phyloP scores from a whole-genome alignment of 2,888 invertebrate species.

The Tetramorium bicarinatum region DNA sequence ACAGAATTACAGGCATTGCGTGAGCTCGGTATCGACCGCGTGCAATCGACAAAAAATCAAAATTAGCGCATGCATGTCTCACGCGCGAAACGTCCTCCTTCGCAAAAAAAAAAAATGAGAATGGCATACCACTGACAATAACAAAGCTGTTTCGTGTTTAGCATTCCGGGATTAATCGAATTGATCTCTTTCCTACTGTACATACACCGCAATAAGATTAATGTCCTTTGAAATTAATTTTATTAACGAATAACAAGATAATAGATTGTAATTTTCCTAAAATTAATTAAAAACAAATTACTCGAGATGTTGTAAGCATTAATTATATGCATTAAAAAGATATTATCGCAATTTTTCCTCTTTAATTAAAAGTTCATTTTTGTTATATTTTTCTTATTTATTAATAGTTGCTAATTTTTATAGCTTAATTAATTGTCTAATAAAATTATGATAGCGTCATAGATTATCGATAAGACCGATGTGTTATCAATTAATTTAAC shows the following conservation, averaged over 20 bases:
- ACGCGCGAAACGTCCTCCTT: conserved; percentile 47
- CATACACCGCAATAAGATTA: not conserved
- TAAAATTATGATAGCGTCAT: not conserved
- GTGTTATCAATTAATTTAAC: conserved; percentile 14
- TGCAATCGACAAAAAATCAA: conserved; percentile 64
- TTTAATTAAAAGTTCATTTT: not conserved
- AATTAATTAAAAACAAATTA: not conserved
- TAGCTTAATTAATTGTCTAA: not conserved
- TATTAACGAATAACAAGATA: not conserved
- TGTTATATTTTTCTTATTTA: not conserved
- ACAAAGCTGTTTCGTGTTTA: conserved; percentile 5
- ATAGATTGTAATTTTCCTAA: not conserved
- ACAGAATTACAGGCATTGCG: conserved; percentile 51
- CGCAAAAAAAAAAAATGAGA: conserved; percentile 1
- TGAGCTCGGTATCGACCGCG: conserved; percentile 61
- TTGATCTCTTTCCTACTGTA: conserved; percentile 2
- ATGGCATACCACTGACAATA: not conserved
- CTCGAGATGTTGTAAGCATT: not conserved
- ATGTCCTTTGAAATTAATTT: not conserved
- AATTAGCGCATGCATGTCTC: conserved; percentile 57
- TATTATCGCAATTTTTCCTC: not conserved
- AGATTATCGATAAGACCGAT: not conserved
- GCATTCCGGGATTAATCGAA: not conserved
- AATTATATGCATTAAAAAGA: conserved; percentile 13
- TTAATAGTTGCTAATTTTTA: not conserved